Evolutionary conservation across 2,888 invertebrate genomes (phyloP).

Genomic region (Tetrapedia diversipes): DNA sequence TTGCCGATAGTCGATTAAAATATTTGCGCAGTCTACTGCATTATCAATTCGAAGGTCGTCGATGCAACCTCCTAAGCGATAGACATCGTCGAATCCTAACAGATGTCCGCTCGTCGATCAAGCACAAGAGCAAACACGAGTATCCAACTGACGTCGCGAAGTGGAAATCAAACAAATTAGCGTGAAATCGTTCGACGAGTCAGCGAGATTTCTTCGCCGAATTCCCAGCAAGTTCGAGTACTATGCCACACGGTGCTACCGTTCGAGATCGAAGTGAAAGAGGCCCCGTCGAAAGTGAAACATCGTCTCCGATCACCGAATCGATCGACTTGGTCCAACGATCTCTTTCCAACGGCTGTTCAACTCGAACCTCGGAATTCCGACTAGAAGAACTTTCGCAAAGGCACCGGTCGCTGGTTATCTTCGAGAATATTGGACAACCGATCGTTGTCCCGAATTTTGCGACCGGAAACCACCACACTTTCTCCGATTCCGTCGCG

Average conservation of each 20-base stretch:
- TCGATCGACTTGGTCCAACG: constrained; percentile 51
- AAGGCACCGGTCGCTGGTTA: background rate
- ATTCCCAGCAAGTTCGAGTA: constrained; percentile 16
- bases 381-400: constrained; percentile 52
- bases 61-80: too few relatives aligned
- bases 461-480: constrained; percentile 4
- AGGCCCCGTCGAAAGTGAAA: constrained; percentile 57
- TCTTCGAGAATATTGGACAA: too few relatives aligned
- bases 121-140: background rate
- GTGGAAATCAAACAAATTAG: constrained; percentile 7
- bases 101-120: background rate
- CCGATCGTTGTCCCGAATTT: constrained; percentile 12
- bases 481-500: constrained; percentile 28
- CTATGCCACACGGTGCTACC: too few relatives aligned
- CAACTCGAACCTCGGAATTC: constrained; percentile 23
- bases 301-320: constrained; percentile 43
- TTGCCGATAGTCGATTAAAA: background rate
- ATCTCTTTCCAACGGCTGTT: constrained; percentile 22
- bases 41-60: background rate
- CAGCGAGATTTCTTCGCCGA: too few relatives aligned
- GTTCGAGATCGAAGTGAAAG: constrained; percentile 54
- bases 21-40: background rate
- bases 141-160: background rate
- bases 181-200: background rate
- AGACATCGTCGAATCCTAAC: background rate